A percentile compares a stretch with the other conserved stretches of the same genome.
These are phyloP conservation scores for Nemoura dubitans DNA, from an alignment of 2,888 invertebrate species.

Conservation along the genomic window DNA sequence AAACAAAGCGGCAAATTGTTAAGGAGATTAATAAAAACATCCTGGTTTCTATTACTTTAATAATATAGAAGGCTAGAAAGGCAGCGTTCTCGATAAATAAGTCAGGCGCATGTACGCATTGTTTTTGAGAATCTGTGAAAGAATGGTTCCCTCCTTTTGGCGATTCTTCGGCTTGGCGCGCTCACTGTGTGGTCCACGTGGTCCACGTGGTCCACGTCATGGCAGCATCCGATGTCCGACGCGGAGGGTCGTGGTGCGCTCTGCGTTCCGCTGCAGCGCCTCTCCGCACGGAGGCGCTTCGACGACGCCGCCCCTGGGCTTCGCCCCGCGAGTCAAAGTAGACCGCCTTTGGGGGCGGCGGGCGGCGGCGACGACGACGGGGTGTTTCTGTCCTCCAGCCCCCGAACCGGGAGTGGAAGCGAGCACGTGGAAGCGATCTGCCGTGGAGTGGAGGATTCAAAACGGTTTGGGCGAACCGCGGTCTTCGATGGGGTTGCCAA, in stretches of 20 bases:
- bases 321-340: no score
- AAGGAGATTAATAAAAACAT: neutral
- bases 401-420: no score
- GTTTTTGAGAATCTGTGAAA: neutral
- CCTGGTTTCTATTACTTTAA: constrained; percentile 1
- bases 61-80: neutral
- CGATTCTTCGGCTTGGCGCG: neutral
- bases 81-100: neutral
- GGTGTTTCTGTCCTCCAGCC: no score
- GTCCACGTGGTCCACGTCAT: neutral
- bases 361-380: no score
- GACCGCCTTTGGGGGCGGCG: no score
- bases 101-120: neutral
- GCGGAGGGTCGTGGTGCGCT: neutral
- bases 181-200: constrained; percentile 1
- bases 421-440: no score
- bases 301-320: no score
- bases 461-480: no score
- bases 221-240: neutral
- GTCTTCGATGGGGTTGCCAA: no score
- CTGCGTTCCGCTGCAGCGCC: neutral
- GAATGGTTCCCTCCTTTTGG: neutral
- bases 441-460: no score
- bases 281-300: no score
- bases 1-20: neutral